Evolutionary conservation across 2,888 invertebrate genomes (phyloP), one percentile per base, ranked within the genome.

Genomic region (Parnassius orleans): DNA sequence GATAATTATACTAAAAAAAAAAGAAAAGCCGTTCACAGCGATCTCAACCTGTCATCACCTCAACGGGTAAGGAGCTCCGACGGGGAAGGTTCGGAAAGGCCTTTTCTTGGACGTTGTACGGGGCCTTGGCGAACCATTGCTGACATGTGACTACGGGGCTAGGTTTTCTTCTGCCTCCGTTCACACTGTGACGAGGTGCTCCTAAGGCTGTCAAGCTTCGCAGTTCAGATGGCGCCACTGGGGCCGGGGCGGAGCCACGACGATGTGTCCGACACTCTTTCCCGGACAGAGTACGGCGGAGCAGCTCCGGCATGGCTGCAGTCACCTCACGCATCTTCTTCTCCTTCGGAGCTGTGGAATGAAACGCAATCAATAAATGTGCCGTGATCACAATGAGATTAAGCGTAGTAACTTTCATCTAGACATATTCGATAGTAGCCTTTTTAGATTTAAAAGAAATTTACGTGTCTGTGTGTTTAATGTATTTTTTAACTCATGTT

Each of bases 1-100:
- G 19, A 33, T 33, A 33, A 47, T 42, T 65, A 69, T 68, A 63
- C 60, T 41, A 60, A 70, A 70, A 72, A 63, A 74, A 71, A 72
- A 75, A 63, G 69, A 66, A 79, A 76, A 76, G 70, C 67, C 72
- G 68, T 61, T 57, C 61, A 75, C 76, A 72, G 69, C 70, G 71
- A 67, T 63, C 59, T 68, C 75, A 78, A 85, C 85, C 84, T 83
- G 85, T 80, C 74, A 87, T 86, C 81, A 89, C 90, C 87, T 90
- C 89, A 75, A 80, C 84, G 66, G 90, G 90, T 60, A 90, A 80
- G n/a, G 89, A 87, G 68, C 86, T 80, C 15, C 89, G 74, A 48
- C 89, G 84, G 0, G 81, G 83, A 41, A 76, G 66, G 2, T 75
- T 71, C 2, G 66, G 74, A 43, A 70, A 66, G 1, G 74, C 61